Conservation (phyloP, 2,888 invertebrate genomes). For the Calameuta filiformis region DNA sequence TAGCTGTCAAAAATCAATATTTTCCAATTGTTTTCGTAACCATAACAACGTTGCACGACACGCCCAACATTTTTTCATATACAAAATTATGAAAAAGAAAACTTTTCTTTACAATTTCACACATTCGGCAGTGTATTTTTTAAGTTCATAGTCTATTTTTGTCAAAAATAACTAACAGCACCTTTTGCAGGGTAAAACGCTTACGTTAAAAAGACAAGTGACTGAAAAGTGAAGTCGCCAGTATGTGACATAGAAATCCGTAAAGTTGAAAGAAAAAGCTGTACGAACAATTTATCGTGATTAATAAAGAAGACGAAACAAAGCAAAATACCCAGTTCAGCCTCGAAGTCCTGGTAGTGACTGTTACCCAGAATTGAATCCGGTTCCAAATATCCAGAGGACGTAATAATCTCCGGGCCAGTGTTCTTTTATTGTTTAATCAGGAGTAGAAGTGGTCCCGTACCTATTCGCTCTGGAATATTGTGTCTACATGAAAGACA, state of each 20-base stretch:
- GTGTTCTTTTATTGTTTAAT: conserved; percentile 26
- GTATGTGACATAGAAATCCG: background rate
- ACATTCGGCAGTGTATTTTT: no score
- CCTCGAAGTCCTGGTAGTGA: background rate
- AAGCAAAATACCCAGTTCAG: background rate
- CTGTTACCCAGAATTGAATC: background rate
- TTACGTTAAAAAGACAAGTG: background rate
- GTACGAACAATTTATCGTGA: background rate
- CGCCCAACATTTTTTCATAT: no score
- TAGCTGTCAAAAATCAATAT: no score
- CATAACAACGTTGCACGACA: no score
- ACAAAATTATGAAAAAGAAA: no score
- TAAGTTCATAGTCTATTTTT: background rate
- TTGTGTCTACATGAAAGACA: background rate
- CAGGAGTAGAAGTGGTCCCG: conserved; percentile 5
- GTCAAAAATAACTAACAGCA: background rate
- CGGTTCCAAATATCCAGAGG: conserved; percentile 20
- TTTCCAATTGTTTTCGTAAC: no score
- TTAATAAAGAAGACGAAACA: background rate
- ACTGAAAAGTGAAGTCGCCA: background rate
- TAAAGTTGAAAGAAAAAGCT: background rate
- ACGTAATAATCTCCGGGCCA: conserved; percentile 13
- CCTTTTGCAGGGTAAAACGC: background rate
- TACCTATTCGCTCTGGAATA: conserved; percentile 15
- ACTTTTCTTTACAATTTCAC: no score